Evolutionary conservation across 2,888 invertebrate species (phyloP).

Genomic region (Caenorhabditis sp.): DNA sequence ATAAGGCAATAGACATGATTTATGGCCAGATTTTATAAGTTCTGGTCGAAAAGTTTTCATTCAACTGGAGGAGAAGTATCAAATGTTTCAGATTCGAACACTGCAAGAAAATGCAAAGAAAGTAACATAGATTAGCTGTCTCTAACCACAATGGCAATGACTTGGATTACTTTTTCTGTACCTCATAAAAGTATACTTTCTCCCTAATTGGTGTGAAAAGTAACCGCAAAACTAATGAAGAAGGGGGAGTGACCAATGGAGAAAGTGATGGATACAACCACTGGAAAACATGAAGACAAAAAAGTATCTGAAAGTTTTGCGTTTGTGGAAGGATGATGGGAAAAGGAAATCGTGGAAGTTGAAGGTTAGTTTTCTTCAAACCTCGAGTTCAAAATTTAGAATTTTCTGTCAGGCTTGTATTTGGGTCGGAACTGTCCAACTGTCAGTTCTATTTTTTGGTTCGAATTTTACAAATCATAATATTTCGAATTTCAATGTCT

Average conservation of each 20-base stretch:
- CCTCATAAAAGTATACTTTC: constrained; percentile 17
- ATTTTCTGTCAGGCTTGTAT: too few relatives aligned
- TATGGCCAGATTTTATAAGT: too few relatives aligned
- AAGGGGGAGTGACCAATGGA: constrained; percentile 19
- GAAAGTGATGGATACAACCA: constrained; percentile 19
- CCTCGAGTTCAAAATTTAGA: too few relatives aligned
- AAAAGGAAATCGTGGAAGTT: not conserved
- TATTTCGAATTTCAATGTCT: too few relatives aligned
- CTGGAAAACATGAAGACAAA: not conserved
- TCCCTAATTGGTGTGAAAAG: constrained; percentile 23
- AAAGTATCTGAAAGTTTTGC: constrained; percentile 3
- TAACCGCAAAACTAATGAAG: constrained; percentile 21
- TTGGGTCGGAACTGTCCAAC: too few relatives aligned
- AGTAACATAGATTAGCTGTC: not conserved
- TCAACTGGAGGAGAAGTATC: too few relatives aligned
- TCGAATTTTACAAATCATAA: too few relatives aligned
- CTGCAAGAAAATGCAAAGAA: not conserved
- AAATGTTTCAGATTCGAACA: too few relatives aligned
- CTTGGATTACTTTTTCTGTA: not conserved
- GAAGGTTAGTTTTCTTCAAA: too few relatives aligned
- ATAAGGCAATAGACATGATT: too few relatives aligned
- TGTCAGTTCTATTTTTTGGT: too few relatives aligned
- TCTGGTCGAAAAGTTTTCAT: too few relatives aligned
- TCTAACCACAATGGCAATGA: not conserved
- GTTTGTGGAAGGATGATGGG: not conserved